A percentile compares a stretch with the other conserved stretches of the same genome.
phyloP scores from a whole-genome alignment of 2,113 vertebrate species.

The Anthoscopus minutus region DNA sequence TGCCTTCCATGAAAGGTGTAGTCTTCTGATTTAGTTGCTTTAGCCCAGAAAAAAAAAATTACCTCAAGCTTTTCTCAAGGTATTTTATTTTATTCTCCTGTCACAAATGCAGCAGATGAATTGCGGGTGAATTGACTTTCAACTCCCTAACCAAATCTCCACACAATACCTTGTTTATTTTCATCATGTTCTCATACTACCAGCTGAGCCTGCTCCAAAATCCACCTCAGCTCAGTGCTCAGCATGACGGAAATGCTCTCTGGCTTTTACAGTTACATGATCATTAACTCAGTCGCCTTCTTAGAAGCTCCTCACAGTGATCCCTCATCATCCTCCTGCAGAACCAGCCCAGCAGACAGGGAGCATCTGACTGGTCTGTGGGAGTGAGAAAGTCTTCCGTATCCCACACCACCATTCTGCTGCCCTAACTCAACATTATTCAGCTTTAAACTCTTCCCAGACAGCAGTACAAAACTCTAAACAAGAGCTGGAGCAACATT shows the following conservation, averaged over 20 bases:
- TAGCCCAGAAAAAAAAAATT: background rate
- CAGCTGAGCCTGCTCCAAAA: background rate
- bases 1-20: conserved; percentile 43
- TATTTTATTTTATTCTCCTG: background rate
- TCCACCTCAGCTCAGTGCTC: background rate
- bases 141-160: background rate
- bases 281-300: background rate
- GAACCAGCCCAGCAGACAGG: background rate
- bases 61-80: background rate
- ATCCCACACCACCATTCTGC: background rate
- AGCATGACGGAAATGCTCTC: background rate
- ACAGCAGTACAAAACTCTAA: background rate
- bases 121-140: background rate
- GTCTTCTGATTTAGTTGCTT: background rate
- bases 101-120: background rate
- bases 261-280: background rate
- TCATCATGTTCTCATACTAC: background rate
- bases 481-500: background rate
- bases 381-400: background rate
- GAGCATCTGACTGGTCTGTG: background rate
- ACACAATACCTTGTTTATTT: background rate
- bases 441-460: background rate
- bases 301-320: background rate
- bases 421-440: background rate
- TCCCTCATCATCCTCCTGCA: background rate